Evolutionary conservation across 2,888 invertebrate genomes (phyloP), one percentile per base, ranked within the genome.

Genomic region (Mythimna pallens): DNA sequence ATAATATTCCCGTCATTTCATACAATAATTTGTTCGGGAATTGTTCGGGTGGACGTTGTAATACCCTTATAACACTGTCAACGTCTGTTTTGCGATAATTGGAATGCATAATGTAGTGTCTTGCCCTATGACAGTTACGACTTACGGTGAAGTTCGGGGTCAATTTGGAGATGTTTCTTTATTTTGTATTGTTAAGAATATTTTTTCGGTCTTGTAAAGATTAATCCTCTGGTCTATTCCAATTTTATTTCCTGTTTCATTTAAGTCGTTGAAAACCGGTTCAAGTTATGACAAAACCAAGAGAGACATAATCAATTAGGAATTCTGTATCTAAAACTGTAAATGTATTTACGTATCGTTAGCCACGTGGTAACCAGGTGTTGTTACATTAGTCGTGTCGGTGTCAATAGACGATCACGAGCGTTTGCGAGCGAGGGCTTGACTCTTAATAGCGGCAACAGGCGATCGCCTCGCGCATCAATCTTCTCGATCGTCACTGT

Each of bases 401-500:
- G 87, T 88, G 88, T 91, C 89, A 89, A 91, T 88, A 89, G 86
- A 83, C 81, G 71, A 78, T 81, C 80, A 78, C 82, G 80, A 84
- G 79, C 78, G 81, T 81, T 83, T 80, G 81, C 73, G 82, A 87
- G 78, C 73, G 71, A 84, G 79, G 86, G 87, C 87, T 91, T 90
- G 89, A 88, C 89, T 89, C 88, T 81, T 91, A 91, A 91, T 89
- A 89, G 89, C 87, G 87, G 91, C 88, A 92, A 89, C 90, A 90
- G 87, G 87, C 88, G 89, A 82, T 84, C 85, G 72, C 68, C 75
- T 80, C 78, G 78, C 84, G 83, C 95, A 95, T 95, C 93, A 95
- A 95, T 95, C 95, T 94, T 93, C 87, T 86, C 89, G 90, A 90
- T 92, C 93, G 93, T 94, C 94, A 93, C 92, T 93, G 94, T 93